Evolutionary conservation across 2,113 vertebrate genomes (phyloP).

Genomic region (Megaceryle maxima): DNA sequence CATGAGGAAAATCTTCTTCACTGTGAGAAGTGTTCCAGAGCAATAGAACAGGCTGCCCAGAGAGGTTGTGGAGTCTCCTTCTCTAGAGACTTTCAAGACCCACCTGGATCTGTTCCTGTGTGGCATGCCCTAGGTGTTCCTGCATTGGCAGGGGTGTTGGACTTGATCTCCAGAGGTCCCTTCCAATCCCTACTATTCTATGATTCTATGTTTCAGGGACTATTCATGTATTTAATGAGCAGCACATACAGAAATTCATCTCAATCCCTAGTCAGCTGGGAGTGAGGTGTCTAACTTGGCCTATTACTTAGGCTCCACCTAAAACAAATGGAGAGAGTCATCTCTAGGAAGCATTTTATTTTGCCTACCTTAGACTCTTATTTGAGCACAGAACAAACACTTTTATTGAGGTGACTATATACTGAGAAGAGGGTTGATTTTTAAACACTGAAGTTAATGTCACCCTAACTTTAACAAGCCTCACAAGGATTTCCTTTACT

Average conservation of each 20-base stretch:
- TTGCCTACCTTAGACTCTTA: background rate
- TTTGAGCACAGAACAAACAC: background rate
- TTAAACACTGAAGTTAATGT: background rate
- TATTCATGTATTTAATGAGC: background rate
- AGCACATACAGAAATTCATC: background rate
- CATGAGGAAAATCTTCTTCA: no score
- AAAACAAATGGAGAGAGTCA: background rate
- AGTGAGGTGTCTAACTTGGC: background rate
- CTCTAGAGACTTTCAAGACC: no score
- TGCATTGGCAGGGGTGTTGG: no score
- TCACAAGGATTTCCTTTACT: background rate
- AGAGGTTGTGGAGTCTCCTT: no score
- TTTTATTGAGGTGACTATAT: background rate
- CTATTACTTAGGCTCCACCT: background rate
- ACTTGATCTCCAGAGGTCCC: no score
- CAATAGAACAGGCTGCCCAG: no score
- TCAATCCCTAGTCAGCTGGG: background rate
- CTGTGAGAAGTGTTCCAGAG: no score
- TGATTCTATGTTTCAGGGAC: background rate
- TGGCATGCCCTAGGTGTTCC: no score
- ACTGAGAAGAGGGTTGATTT: background rate
- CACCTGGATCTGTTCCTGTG: no score
- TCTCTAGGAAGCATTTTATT: background rate
- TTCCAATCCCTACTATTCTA: no score
- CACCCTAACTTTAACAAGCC: background rate